These are phyloP conservation scores for Aegotheles bennettii DNA, from an alignment of 2,113 vertebrate species.

Conservation along the genomic window DNA sequence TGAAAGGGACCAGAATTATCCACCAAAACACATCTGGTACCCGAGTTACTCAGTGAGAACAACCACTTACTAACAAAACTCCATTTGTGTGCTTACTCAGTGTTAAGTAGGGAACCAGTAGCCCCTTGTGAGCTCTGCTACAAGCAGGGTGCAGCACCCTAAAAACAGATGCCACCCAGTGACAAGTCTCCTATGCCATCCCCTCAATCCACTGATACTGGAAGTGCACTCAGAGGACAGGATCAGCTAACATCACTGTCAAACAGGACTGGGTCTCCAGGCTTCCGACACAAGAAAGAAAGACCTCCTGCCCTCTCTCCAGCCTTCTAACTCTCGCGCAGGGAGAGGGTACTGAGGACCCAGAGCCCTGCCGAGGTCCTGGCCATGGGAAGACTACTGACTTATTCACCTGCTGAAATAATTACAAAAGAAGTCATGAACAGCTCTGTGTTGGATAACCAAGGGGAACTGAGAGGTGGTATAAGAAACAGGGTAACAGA, in stretches of 20 bases:
- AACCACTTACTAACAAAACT: neutral
- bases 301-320: neutral
- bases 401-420: neutral
- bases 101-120: neutral
- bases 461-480: neutral
- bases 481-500: neutral
- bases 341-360: neutral
- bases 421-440: neutral
- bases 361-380: neutral
- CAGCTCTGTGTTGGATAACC: neutral
- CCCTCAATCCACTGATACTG: neutral
- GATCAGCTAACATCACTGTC: accelerated
- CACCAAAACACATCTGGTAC: neutral
- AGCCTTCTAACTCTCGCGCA: neutral
- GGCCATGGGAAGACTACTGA: neutral
- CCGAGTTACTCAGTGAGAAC: neutral
- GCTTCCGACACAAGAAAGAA: neutral
- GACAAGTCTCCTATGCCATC: neutral
- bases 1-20: neutral
- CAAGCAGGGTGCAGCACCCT: neutral
- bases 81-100: neutral
- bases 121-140: neutral
- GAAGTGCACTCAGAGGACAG: neutral
- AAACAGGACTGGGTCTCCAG: neutral
- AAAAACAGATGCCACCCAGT: accelerated